Conservation (phyloP, 2,888 invertebrate genomes). For the Aspidiotus destructor region DNA sequence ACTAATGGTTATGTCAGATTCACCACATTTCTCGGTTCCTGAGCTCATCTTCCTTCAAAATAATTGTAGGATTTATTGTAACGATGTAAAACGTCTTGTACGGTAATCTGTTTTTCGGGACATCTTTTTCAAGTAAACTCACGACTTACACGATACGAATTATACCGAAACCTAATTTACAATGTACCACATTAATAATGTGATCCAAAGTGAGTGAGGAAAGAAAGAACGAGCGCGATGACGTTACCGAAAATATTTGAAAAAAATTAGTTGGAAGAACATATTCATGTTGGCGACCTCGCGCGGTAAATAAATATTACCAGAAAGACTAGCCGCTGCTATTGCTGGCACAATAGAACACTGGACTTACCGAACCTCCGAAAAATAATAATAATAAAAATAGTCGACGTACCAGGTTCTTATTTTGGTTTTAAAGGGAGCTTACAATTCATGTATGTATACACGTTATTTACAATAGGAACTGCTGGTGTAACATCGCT, state of each 20-base stretch:
- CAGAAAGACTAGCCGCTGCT: constrained; percentile 21
- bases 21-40: too few relatives aligned
- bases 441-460: constrained; percentile 30
- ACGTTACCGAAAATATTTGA: background rate
- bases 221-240: background rate
- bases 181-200: too few relatives aligned
- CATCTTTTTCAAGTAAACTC: too few relatives aligned
- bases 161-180: too few relatives aligned
- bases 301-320: constrained; percentile 23
- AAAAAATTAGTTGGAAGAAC: background rate
- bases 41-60: too few relatives aligned
- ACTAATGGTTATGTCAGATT: too few relatives aligned
- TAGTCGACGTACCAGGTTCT: constrained; percentile 9
- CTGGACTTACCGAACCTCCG: constrained; percentile 15
- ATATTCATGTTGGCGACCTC: background rate
- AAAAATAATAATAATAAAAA: constrained; percentile 21
- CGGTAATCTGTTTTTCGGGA: too few relatives aligned
- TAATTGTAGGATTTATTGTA: too few relatives aligned
- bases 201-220: too few relatives aligned
- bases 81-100: too few relatives aligned
- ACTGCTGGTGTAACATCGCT: constrained; percentile 28
- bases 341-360: constrained; percentile 15
- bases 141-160: too few relatives aligned
- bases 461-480: constrained; percentile 24
- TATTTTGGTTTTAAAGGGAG: constrained; percentile 25